These are phyloP conservation scores for Lophura nycthemera DNA, from an alignment of 2,113 vertebrate species.

Conservation along the genomic window DNA sequence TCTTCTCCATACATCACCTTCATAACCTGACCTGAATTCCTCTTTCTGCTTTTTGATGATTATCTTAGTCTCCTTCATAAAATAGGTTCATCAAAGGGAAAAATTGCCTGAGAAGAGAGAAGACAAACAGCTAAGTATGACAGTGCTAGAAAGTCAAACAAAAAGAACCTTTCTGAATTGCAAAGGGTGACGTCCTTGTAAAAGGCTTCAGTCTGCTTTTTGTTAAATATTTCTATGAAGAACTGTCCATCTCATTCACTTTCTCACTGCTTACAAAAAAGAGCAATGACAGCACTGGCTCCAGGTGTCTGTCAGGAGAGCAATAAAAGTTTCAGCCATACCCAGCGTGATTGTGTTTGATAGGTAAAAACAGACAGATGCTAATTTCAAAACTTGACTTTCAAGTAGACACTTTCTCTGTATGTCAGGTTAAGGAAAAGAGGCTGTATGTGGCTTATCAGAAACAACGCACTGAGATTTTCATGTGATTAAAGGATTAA, in stretches of 20 bases:
- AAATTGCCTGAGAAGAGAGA: neutral
- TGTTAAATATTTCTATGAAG: conserved; percentile 42
- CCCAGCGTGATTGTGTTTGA: conserved; percentile 12
- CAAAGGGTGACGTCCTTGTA: conserved; percentile 40
- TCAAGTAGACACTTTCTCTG: conserved; percentile 13
- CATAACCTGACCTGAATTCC: neutral
- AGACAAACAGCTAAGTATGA: neutral
- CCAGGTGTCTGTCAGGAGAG: conserved; percentile 65
- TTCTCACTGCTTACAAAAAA: conserved; percentile 34
- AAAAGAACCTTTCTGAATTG: conserved; percentile 43
- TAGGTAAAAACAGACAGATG: conserved; percentile 33
- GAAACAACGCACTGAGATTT: neutral
- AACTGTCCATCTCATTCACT: neutral
- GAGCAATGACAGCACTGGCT: conserved; percentile 59
- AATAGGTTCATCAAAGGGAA: neutral
- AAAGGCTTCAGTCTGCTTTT: conserved; percentile 63
- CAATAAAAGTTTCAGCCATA: conserved; percentile 36
- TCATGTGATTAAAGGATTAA: conserved; percentile 32
- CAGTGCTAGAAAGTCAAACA: conserved; percentile 21
- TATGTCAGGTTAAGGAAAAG: neutral
- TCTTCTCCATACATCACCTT: neutral
- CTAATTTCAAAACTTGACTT: conserved; percentile 52
- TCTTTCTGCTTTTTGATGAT: neutral
- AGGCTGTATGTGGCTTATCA: neutral
- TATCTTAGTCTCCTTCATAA: neutral